A percentile compares a stretch with the other conserved stretches of the same genome.
phyloP scores from a whole-genome alignment of 2,888 invertebrate genomes.

The Drosophila atripex region DNA sequence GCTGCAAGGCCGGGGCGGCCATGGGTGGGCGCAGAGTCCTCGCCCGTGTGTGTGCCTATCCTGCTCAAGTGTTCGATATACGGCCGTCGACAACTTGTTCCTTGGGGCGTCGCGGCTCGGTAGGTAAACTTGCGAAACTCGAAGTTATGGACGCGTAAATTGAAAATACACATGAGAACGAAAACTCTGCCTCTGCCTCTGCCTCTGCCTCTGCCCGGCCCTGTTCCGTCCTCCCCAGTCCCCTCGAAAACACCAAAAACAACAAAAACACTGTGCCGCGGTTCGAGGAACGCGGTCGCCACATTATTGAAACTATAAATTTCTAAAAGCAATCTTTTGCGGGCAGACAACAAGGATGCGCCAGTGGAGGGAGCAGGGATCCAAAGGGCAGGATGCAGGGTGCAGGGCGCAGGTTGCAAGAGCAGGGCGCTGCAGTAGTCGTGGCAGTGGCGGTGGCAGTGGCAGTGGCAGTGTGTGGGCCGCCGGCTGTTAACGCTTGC shows the following conservation, averaged over 20 bases:
- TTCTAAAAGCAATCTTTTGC: conserved; percentile 76
- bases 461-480: conserved; percentile 29
- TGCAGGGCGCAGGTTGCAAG: conserved; percentile 1
- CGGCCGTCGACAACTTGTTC: conserved; percentile 42
- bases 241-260: conserved; percentile 13
- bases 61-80: conserved; percentile 74
- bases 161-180: conserved; percentile 74
- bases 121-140: conserved; percentile 73
- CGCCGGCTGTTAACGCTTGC: conserved; percentile 48
- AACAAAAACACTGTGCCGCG: conserved; percentile 30
- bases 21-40: too few species aligned
- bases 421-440: conserved; percentile 6
- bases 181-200: conserved; percentile 26
- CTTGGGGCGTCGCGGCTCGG: conserved; percentile 34
- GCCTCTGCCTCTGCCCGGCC: too few species aligned
- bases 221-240: background rate
- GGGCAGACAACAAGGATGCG: conserved; percentile 65
- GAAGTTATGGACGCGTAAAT: conserved; percentile 78
- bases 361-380: background rate
- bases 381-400: conserved; percentile 1
- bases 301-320: conserved; percentile 78
- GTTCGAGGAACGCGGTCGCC: conserved; percentile 55
- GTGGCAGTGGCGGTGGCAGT: conserved; percentile 23
- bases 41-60: conserved; percentile 21
- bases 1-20: conserved; percentile 19